Conservation (phyloP, 2,888 invertebrate genomes). For the Zootermopsis nevadensis region DNA sequence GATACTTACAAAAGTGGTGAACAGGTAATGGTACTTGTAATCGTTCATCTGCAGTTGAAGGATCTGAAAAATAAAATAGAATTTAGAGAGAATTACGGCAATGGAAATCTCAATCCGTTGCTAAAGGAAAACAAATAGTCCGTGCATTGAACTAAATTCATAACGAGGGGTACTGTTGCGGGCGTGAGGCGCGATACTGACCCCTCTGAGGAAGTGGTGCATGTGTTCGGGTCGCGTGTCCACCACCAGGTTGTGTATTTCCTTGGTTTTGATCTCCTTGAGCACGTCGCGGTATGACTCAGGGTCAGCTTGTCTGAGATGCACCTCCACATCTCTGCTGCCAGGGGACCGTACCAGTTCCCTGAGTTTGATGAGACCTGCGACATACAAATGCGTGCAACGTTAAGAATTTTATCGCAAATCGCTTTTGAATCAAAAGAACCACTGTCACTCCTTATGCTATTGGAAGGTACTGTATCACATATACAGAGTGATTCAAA, state of each 20-base stretch:
- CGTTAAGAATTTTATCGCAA: no score
- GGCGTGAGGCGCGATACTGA: conserved; percentile 62
- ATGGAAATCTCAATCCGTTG: no score
- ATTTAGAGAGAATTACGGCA: neutral
- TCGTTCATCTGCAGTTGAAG: conserved; percentile 86
- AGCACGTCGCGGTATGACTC: conserved; percentile 75
- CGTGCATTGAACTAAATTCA: no score
- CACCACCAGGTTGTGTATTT: conserved; percentile 81
- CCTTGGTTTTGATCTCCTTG: conserved; percentile 79
- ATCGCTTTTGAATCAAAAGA: no score
- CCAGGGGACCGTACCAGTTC: conserved; percentile 76
- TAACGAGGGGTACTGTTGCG: no score
- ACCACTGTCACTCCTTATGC: no score
- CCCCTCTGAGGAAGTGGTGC: conserved; percentile 79
- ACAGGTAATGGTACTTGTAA: conserved; percentile 85
- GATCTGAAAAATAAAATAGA: conserved; percentile 69
- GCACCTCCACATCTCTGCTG: conserved; percentile 72
- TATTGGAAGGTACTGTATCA: no score
- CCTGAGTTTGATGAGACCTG: conserved; percentile 77
- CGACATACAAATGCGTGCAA: no score
- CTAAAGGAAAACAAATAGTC: no score
- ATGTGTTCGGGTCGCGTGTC: conserved; percentile 80
- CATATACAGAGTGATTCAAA: no score
- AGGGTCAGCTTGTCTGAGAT: conserved; percentile 75
- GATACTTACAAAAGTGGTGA: conserved; percentile 74